Evolutionary conservation across 2,888 invertebrate genomes (phyloP).

Genomic region (Ashinkailepas kermadecensis): DNA sequence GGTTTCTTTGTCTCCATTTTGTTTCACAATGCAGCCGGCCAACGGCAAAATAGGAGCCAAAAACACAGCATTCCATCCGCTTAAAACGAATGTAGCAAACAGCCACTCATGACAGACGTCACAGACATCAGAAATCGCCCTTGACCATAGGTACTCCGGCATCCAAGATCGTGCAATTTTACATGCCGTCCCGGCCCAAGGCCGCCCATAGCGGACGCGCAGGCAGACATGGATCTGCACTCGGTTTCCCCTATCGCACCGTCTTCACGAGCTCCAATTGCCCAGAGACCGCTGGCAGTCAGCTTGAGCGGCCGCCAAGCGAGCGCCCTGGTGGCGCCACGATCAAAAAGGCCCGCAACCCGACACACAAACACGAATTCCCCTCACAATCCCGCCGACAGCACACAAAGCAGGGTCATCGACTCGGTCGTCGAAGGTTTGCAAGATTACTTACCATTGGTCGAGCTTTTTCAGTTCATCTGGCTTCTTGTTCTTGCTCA

Average conservation of each 20-base stretch:
- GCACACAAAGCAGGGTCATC: conserved; percentile 46
- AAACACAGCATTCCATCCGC: background rate
- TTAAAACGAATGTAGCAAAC: background rate
- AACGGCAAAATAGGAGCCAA: background rate
- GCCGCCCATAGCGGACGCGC: background rate
- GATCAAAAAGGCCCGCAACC: conserved; percentile 8
- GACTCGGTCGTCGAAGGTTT: conserved; percentile 57
- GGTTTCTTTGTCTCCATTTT: conserved; percentile 19
- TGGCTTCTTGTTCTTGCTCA: conserved; percentile 82
- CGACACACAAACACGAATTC: conserved; percentile 10
- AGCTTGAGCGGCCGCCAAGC: background rate
- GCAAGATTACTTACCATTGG: conserved; percentile 66
- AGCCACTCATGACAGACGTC: background rate
- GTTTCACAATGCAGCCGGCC: background rate
- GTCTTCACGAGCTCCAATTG: background rate
- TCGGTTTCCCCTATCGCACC: background rate
- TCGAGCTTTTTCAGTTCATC: conserved; percentile 91
- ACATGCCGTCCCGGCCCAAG: background rate
- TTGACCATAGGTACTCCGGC: background rate
- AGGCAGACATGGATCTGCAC: background rate
- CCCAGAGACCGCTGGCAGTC: background rate
- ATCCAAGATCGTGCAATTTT: background rate
- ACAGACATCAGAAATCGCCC: background rate
- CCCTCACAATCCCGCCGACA: background rate
- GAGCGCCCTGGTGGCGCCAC: conserved; percentile 21